A percentile compares a stretch with the other conserved stretches of the same genome.
Conservation (phyloP, 2,888 invertebrate species). For the Ectropis crepuscularia region DNA sequence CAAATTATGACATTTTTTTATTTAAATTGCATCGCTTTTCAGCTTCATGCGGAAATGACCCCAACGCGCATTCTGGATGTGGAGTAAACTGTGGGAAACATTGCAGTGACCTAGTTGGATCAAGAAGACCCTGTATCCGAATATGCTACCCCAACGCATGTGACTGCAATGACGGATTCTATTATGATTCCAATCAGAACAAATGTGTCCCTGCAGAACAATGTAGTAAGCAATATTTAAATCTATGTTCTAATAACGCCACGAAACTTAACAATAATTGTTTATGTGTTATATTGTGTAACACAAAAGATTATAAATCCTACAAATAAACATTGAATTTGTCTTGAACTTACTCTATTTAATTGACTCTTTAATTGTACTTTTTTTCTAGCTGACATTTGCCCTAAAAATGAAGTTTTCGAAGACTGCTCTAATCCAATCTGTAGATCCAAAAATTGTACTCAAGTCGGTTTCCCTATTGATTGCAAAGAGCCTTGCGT, state of each 20-base stretch:
- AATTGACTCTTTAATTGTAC: neutral
- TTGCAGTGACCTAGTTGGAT: slow-evolving; percentile 43
- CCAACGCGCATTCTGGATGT: slow-evolving; percentile 46
- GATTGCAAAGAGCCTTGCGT: slow-evolving; percentile 5
- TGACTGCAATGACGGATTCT: slow-evolving; percentile 43
- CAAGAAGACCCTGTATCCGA: slow-evolving; percentile 26
- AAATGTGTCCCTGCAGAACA: slow-evolving; percentile 45
- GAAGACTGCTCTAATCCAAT: slow-evolving; percentile 46
- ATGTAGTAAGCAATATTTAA: slow-evolving; percentile 44
- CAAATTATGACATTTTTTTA: no score
- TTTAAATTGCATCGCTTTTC: slow-evolving; percentile 27
- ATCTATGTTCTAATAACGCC: no score
- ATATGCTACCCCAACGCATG: slow-evolving; percentile 43
- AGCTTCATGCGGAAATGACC: slow-evolving; percentile 49
- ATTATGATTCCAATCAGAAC: slow-evolving; percentile 30
- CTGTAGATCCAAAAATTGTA: slow-evolving; percentile 43
- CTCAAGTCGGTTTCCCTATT: slow-evolving; percentile 18
- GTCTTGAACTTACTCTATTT: no score
- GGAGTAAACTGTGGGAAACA: slow-evolving; percentile 46
- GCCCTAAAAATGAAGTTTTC: slow-evolving; percentile 36
- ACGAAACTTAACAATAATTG: no score
- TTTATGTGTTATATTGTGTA: no score
- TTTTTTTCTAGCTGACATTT: slow-evolving; percentile 36
- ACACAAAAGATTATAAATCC: no score
- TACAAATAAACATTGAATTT: no score